Base-by-base conservation (phyloP, 2,888 invertebrate species). In the Parapristionchus giblindavisi region DNA sequence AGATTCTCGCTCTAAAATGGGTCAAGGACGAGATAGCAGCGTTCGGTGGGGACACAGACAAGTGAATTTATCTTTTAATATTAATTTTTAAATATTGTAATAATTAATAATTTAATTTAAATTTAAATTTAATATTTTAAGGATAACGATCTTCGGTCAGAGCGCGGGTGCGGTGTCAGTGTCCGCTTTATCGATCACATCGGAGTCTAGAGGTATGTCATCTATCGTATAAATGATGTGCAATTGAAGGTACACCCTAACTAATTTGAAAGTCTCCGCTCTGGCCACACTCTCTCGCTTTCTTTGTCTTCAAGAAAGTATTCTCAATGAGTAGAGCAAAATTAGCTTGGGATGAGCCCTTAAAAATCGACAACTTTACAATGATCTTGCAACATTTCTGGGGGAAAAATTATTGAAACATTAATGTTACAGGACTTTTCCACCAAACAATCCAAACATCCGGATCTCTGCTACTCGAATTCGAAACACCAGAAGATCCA, bases 11-110 rank as follows among this genome's bases (percentile, higher is more conserved):
- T 24, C 27, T 68, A 0, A n/a, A 21, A 0, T 68, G 68, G 68
- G 68, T 68, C n/a, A 24, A 52, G 11, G 52, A 68, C 36, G 68
- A 68, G 32, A 68, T 68, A 8, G 14, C 0, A 5, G 24, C 32
- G 51, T 68, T 68, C 14, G 68, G 68, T n/a, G 68, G 68, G 8
- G 68, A 68, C 29, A 2, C 51, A 1, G 36, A 32, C 29, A 68
- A 36, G 68, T 65, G 5, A 3, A 36, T 4, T 61, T 60, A 34
- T 32, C 36, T 17, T 60, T 1, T 24, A 6, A 58, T 17, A 14
- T 17, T 4, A 17, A n/a, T n/a, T n/a, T n/a, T n/a, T n/a, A n/a
- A n/a, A n/a, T n/a, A n/a, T n/a, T n/a, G n/a, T n/a, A n/a, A n/a
- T n/a, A n/a, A n/a, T n/a, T n/a, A 60, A 60, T 11, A 34, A 60